Base-by-base conservation (phyloP, 2,888 invertebrate genomes). In the Lottia gigantea region DNA sequence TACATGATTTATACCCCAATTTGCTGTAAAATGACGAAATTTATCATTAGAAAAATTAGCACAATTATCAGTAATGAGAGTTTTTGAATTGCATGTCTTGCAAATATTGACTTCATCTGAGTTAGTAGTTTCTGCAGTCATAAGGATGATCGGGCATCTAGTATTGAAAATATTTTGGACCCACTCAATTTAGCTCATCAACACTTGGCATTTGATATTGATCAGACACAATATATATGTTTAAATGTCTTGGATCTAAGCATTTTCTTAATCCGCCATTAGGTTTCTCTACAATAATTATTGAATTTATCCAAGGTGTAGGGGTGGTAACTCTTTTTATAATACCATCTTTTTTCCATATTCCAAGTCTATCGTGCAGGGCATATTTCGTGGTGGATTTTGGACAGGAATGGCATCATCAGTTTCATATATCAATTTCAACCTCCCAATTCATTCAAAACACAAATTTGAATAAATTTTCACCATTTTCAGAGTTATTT, bases 51-150 rank as follows among this genome's bases (percentile, higher is more conserved):
- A 14, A 45, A 23, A 64, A 31, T 47, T 26, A 11, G 55, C 16
- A 25, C 16, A 15, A 55, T 49, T 67, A 19, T 49, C 67, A 46
- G 55, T 14, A 14, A 67, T 25, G 11, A 67, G 25, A 15, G 40
- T 67, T 67, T 49, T 26, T 55, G 67, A 15, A 55, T 67, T 26
- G 55, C 67, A 55, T 55, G 25, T 55, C 61, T 26, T 25, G 55
- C 49, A 23, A 67, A 26, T 14, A 67, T 55, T 46, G 61, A 67
- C 25, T 67, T 67, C 47, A 67, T 67, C n/a, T 67, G 47, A n/a
- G 47, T 23, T 7, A 67, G 8, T 25, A 63, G 25, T 16, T 15
- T 26, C 23, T 16, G 14, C 23, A 16, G 63, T 19, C 63, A 63
- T 14, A 63, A 63, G 8, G 63, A 63, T 40, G 63, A 26, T 26